Conservation (phyloP, 23 tunicate species). For the Oikopleura vanhoeffeni region DNA sequence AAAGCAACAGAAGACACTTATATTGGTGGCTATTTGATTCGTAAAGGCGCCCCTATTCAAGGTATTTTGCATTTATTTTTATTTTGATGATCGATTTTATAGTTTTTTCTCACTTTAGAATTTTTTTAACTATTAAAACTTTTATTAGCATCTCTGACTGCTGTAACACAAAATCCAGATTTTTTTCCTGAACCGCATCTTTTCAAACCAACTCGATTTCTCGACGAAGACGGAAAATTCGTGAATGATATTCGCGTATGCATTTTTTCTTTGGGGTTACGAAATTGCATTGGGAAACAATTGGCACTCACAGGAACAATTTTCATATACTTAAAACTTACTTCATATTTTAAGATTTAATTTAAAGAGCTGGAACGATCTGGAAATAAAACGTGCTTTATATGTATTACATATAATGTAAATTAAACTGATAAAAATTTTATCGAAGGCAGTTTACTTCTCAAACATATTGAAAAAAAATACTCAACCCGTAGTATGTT, state of each 20-base stretch:
- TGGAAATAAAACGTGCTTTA: no score
- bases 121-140: no score
- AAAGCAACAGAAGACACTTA: neutral
- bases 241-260: neutral
- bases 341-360: no score
- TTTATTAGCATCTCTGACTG: neutral
- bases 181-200: neutral
- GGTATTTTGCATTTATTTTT: neutral
- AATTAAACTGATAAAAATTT: no score
- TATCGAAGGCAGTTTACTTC: no score
- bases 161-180: neutral
- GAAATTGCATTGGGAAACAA: constrained; percentile 11
- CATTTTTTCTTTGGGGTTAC: neutral
- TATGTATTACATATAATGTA: no score
- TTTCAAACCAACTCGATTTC: neutral
- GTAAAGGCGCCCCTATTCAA: neutral
- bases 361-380: no score
- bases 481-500: no score
- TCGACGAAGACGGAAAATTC: neutral
- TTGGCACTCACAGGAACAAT: constrained; percentile 8
- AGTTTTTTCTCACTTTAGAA: no score
- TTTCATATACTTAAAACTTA: no score
- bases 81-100: neutral
- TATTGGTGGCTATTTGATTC: neutral
- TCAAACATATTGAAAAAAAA: no score